Percentiles rank a stretch among this genome's conserved stretches.
phyloP scores from a whole-genome alignment of 1,140 invertebrate genomes.

The Anthonomus grandis region DNA sequence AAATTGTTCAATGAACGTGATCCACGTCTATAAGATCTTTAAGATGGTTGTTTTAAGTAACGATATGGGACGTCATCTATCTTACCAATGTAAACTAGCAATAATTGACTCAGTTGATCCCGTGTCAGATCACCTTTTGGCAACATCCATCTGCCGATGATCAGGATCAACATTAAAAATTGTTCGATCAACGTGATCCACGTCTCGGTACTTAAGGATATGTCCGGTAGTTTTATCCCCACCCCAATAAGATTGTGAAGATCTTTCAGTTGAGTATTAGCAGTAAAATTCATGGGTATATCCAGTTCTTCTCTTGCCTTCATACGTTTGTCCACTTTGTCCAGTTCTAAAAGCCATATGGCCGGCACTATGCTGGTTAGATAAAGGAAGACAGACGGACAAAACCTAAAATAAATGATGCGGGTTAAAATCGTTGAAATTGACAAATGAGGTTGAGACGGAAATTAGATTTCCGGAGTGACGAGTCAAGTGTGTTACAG shows the following conservation, averaged over 20 bases:
- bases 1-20: slow-evolving; percentile 84
- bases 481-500: no score
- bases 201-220: slow-evolving; percentile 67
- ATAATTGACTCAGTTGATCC: slow-evolving; percentile 87
- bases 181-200: slow-evolving; percentile 88
- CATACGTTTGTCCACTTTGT: slow-evolving; percentile 69
- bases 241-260: slow-evolving; percentile 58
- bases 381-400: slow-evolving; percentile 81
- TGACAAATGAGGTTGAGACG: no score
- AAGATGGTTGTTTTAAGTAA: no score
- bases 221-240: slow-evolving; percentile 58
- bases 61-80: no score
- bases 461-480: no score
- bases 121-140: slow-evolving; percentile 86
- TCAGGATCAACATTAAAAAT: slow-evolving; percentile 82
- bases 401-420: slow-evolving; percentile 74
- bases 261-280: slow-evolving; percentile 54
- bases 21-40: no score
- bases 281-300: slow-evolving; percentile 53
- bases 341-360: slow-evolving; percentile 80
- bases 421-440: no score
- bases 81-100: slow-evolving; percentile 76
- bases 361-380: slow-evolving; percentile 76
- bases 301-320: slow-evolving; percentile 52
- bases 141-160: slow-evolving; percentile 84